These are phyloP conservation scores for Hyposmocoma kahamanoa DNA, from an alignment of 1,140 invertebrate genomes.

Conservation along the genomic window DNA sequence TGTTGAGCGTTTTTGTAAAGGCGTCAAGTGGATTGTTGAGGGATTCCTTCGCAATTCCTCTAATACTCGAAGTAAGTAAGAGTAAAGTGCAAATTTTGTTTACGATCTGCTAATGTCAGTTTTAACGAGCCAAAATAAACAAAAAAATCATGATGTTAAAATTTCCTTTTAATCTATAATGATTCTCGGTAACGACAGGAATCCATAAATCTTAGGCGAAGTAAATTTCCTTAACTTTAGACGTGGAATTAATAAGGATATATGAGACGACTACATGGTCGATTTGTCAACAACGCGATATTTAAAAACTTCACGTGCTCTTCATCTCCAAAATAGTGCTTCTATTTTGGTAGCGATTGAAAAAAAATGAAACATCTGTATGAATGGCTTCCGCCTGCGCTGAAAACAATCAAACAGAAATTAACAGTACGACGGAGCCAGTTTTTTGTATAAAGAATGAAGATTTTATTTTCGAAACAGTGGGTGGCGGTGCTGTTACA, in stretches of 20 bases:
- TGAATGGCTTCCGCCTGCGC: constrained; percentile 23
- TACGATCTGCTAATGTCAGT: no score
- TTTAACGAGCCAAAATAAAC: no score
- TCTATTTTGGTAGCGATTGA: constrained; percentile 22
- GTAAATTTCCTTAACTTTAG: constrained; percentile 34
- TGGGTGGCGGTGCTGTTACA: neutral
- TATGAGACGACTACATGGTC: constrained; percentile 11
- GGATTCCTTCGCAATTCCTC: no score
- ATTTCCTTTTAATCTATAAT: constrained; percentile 13
- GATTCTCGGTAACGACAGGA: constrained; percentile 28
- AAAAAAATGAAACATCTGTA: constrained; percentile 28
- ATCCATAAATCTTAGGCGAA: constrained; percentile 36
- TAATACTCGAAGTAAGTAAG: no score
- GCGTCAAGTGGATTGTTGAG: no score
- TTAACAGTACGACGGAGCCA: constrained; percentile 8
- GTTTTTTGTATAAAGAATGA: constrained; percentile 7
- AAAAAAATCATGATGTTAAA: no score
- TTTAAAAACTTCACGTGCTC: constrained; percentile 10
- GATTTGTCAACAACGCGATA: constrained; percentile 24
- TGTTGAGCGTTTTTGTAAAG: neutral
- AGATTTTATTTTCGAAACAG: constrained; percentile 2
- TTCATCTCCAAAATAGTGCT: constrained; percentile 9
- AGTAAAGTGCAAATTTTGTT: no score
- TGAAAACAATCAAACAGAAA: constrained; percentile 23
- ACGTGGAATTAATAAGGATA: constrained; percentile 26